These are phyloP conservation scores for Meles meles DNA, from an alignment of 2,113 vertebrate species.

Conservation along the genomic window DNA sequence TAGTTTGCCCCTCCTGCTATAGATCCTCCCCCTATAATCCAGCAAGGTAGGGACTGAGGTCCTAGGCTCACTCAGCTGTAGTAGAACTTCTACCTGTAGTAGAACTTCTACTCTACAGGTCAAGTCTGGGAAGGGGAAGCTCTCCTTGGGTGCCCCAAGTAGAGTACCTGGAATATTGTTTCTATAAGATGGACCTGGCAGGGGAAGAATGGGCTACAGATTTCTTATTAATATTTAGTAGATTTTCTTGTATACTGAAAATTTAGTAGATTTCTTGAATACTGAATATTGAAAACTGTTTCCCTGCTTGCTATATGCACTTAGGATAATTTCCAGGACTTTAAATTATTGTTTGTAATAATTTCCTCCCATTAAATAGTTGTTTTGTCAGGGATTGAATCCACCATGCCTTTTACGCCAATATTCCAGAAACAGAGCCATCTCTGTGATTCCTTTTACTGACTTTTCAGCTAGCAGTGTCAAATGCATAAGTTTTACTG, in stretches of 20 bases:
- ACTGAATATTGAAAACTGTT: no score
- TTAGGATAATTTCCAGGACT: neutral
- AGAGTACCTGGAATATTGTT: neutral
- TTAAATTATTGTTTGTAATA: neutral
- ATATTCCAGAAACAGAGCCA: neutral
- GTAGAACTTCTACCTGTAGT: neutral
- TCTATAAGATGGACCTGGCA: neutral
- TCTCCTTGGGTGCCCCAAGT: neutral
- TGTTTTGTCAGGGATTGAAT: neutral
- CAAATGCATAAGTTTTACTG: neutral
- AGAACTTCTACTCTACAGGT: neutral
- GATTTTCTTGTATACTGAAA: no score
- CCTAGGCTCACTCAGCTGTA: neutral
- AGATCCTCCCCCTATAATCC: neutral
- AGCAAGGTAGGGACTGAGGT: neutral
- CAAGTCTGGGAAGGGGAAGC: neutral
- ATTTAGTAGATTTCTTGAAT: no score
- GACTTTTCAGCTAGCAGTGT: neutral
- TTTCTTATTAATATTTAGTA: neutral
- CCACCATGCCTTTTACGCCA: neutral
- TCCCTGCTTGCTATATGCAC: neutral
- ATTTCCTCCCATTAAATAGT: neutral
- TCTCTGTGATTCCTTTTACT: neutral
- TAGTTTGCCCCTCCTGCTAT: neutral
- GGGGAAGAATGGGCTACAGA: neutral